Base-by-base conservation (phyloP, 1,140 invertebrate species). In the Archivesica marissinica region DNA sequence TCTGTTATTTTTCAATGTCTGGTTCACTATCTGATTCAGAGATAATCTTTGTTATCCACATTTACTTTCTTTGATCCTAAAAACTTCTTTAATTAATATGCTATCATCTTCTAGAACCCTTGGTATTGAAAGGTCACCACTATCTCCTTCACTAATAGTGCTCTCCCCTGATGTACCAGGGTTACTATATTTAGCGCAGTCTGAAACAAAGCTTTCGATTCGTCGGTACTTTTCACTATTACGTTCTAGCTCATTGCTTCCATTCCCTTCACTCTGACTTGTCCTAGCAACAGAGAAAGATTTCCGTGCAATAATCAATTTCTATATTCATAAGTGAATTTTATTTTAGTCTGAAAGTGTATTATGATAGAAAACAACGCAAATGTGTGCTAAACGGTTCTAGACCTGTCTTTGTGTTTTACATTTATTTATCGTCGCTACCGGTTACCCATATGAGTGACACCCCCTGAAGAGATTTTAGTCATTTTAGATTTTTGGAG, bases 111-210 rank as follows among this genome's bases (percentile, higher is more conserved):
- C n/a, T 13, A 41, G 1, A 0, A 61, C 2, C 0, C 33, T 15
- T 52, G 56, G 61, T 15, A 15, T 77, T 66, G 61, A 17, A 66
- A 64, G 41, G 39, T 79, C 38, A n/a, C n/a, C n/a, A n/a, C 68
- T 15, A 33, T 83, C 80, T 41, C 44, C 79, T 35, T 54, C 80
- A 54, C 39, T 44, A 17, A 56, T 33, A 33, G 50, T 75, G 39
- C 47, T 64, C 38, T 75, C 80, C 52, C 70, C 80, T 59, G 80
- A 74, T 75, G 54, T 47, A 35, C 66, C 79, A 30, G 68, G 54
- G 39, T 74, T 74, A 35, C 80, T 64, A 64, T 83, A 83, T 59
- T 83, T 83, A 64, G 80, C 80, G 75, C 80, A 83, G 30, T 83
- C 80, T 44, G 80, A 83, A 0, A 83, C 80, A 83, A 83, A 83